A percentile compares a stretch with the other conserved stretches of the same genome.
Conservation (phyloP, 1,140 invertebrate species). For the Ridgeia piscesae region DNA sequence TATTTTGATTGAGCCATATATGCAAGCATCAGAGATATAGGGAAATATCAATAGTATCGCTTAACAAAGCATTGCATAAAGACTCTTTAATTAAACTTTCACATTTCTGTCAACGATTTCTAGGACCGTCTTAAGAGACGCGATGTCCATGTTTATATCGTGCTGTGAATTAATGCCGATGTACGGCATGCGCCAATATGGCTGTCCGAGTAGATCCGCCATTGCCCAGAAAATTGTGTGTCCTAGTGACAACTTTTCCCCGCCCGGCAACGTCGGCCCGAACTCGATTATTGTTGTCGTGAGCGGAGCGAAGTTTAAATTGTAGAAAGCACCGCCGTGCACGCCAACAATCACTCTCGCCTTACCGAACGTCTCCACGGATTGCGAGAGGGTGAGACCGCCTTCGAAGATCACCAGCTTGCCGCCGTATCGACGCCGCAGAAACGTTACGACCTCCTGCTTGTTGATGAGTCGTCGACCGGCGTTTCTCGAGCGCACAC, state of each 20-base stretch:
- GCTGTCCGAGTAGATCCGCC: neutral
- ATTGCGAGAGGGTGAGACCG: neutral
- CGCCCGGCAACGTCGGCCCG: conserved; percentile 6
- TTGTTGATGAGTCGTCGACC: neutral
- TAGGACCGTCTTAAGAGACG: neutral
- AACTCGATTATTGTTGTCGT: conserved; percentile 18
- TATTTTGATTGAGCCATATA: no score
- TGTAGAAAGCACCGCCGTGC: conserved; percentile 23
- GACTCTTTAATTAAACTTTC: neutral
- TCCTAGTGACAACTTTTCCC: neutral
- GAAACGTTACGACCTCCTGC: neutral
- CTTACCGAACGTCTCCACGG: neutral
- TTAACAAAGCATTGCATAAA: neutral
- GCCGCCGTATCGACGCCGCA: neutral
- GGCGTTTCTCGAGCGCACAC: neutral
- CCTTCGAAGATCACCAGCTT: conserved; percentile 2
- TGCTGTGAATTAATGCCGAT: neutral
- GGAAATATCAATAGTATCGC: no score
- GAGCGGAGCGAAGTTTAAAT: conserved; percentile 10
- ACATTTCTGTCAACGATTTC: neutral
- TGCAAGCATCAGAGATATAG: no score
- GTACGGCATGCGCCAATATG: neutral
- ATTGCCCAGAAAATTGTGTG: neutral
- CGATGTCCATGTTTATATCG: neutral
- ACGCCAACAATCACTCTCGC: conserved; percentile 5